Evolutionary conservation across 1,140 invertebrate species (phyloP), one percentile per base, ranked within the genome.

Genomic region (Aricia agestis): DNA sequence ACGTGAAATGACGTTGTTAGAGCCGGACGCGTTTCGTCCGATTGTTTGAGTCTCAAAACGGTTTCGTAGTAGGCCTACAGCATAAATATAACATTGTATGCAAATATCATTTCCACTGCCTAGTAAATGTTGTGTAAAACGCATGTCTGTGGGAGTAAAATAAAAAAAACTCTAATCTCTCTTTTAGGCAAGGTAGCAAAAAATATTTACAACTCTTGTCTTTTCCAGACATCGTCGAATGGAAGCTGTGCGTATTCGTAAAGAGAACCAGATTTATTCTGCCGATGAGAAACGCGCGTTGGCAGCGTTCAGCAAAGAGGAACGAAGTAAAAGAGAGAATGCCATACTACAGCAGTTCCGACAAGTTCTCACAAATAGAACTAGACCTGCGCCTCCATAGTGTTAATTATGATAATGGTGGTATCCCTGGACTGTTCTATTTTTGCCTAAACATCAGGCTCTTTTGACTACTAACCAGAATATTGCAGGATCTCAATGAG

Each of bases 221-320:
- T 66, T 31, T 42, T 25, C 66, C 82, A 96, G 99, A 82, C 99
- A 99, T 94, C 96, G 99, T 11, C 95, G 98, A 73, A 99, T 99
- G 99, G 99, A 99, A 92, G 99, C 99, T 80, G 99, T 99, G 1
- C 97, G 99, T 93, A 96, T 99, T 67, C 94, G 99, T 77, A 99
- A 99, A 87, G 99, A 99, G 93, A 99, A 99, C 93, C 98, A 99
- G 93, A 98, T 99, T 88, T 99, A 99, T 93, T 99, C 98, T 19
- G 99, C 99, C 3, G 99, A 99, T 92, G 99, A 99, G 89, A 99
- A 99, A 88, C 93, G 99, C 78, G 98, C 98, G 9, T 92, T 99
- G 68, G 98, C 97, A 2, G 98, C 98, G 95, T 99, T 99, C 87
- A 99, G 98, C 86, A 98, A 98, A 91, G 98, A 99, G 92, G 98